phyloP scores from a whole-genome alignment of 2,888 invertebrate species.

The Agrotis clavis region DNA sequence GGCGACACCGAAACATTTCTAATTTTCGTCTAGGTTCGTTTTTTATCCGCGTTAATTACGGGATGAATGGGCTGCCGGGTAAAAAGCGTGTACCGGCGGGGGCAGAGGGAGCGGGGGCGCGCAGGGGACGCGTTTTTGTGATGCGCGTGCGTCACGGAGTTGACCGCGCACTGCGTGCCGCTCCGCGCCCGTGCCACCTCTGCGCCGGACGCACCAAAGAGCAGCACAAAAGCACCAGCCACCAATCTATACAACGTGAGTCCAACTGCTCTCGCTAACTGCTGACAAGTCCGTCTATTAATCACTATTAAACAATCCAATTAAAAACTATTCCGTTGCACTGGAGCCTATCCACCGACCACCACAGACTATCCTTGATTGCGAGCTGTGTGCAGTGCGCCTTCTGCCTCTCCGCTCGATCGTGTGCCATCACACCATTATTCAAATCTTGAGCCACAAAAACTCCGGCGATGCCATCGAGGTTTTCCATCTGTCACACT shows the following conservation, averaged over 20 bases:
- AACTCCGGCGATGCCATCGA: constrained; percentile 66
- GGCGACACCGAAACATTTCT: constrained; percentile 85
- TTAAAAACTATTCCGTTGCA: not conserved
- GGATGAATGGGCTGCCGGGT: constrained; percentile 81
- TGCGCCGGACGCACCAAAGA: constrained; percentile 16
- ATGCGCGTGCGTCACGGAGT: constrained; percentile 84
- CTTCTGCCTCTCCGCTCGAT: constrained; percentile 35
- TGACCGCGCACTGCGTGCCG: constrained; percentile 49
- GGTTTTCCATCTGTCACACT: constrained; percentile 74
- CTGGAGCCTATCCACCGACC: too few species aligned
- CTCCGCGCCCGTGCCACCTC: constrained; percentile 16
- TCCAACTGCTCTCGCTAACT: not conserved
- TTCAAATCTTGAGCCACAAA: constrained; percentile 74
- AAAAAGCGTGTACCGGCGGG: constrained; percentile 68
- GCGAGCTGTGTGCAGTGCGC: not conserved
- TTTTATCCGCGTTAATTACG: constrained; percentile 88
- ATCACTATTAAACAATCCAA: not conserved
- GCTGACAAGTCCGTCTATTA: not conserved
- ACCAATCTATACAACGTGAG: constrained; percentile 10
- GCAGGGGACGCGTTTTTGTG: constrained; percentile 69
- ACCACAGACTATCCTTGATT: too few species aligned
- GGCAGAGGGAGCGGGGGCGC: constrained; percentile 47
- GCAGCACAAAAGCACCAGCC: constrained; percentile 42
- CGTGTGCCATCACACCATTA: constrained; percentile 60
- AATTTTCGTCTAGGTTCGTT: constrained; percentile 85